Evolutionary conservation across 2,888 invertebrate species (phyloP).

Genomic region (Nephrotoma guestfalica): DNA sequence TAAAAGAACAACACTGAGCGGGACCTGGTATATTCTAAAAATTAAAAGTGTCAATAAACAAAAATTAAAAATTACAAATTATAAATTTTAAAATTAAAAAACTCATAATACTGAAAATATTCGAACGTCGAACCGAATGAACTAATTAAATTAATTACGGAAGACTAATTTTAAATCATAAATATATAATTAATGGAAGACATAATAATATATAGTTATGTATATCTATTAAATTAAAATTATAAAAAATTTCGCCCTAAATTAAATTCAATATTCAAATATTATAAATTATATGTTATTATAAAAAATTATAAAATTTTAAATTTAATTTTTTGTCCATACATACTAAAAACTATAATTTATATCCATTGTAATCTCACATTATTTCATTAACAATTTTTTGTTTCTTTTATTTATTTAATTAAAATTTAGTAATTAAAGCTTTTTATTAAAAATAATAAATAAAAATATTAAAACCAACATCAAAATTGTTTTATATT

Average conservation of each 20-base stretch:
- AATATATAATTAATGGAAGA: neutral
- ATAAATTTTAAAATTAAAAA: too few relatives aligned
- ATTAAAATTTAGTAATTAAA: neutral
- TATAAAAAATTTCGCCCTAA: neutral
- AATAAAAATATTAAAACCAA: neutral
- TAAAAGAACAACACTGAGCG: too few relatives aligned
- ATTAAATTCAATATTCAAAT: neutral
- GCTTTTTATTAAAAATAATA: neutral
- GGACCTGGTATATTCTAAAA: too few relatives aligned
- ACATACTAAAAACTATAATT: neutral
- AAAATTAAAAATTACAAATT: too few relatives aligned
- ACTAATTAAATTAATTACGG: neutral
- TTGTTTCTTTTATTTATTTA: neutral
- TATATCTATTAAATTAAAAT: neutral
- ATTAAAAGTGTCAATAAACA: too few relatives aligned
- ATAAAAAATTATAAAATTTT: neutral
- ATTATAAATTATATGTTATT: neutral
- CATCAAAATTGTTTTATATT: neutral
- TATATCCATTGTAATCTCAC: neutral
- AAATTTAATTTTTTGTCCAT: neutral
- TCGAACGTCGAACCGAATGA: too few relatives aligned
- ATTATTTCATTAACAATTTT: neutral
- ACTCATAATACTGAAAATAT: too few relatives aligned
- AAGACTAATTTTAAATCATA: neutral
- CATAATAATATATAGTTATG: neutral